Percentiles rank a stretch among this genome's conserved stretches.
Evolutionary conservation across 2,888 invertebrate species (phyloP).

Genomic region (Caenorhabditis uteleia): DNA sequence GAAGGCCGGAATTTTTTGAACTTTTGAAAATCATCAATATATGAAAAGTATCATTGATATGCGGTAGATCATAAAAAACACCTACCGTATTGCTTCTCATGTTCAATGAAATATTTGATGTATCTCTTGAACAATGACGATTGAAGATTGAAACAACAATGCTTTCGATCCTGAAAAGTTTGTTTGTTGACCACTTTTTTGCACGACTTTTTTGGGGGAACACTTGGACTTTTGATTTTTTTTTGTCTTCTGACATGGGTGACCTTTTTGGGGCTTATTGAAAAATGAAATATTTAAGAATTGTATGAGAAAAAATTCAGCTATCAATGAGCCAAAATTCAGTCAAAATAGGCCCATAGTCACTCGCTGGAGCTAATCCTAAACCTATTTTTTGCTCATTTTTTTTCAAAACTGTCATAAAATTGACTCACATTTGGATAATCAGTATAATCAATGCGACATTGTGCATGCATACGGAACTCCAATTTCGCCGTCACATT

Average conservation of each 20-base stretch:
- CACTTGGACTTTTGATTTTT: too few species aligned
- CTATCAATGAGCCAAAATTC: too few species aligned
- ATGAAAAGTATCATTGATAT: not conserved
- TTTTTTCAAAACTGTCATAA: not conserved
- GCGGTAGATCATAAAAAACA: not conserved
- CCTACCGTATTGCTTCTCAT: constrained; percentile 27
- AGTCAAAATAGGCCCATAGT: too few species aligned
- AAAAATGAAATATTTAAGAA: too few species aligned
- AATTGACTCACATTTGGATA: constrained; percentile 53
- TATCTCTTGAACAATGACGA: constrained; percentile 54
- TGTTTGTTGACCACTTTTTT: too few species aligned
- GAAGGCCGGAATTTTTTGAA: too few species aligned
- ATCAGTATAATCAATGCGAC: constrained; percentile 57
- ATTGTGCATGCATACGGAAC: constrained; percentile 60
- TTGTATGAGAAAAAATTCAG: too few species aligned
- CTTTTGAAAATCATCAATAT: not conserved
- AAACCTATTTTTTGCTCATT: too few species aligned
- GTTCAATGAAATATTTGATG: constrained; percentile 56
- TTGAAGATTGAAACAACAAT: constrained; percentile 60
- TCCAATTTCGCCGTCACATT: constrained; percentile 58
- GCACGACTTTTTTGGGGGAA: too few species aligned
- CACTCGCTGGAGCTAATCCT: too few species aligned
- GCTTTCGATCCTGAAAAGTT: constrained; percentile 55
- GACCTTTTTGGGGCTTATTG: too few species aligned
- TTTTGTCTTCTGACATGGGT: too few species aligned